Percentiles rank a stretch among this genome's conserved stretches.
These are phyloP conservation scores for Eupeodes corollae DNA, from an alignment of 1,140 invertebrate species.

Conservation along the genomic window DNA sequence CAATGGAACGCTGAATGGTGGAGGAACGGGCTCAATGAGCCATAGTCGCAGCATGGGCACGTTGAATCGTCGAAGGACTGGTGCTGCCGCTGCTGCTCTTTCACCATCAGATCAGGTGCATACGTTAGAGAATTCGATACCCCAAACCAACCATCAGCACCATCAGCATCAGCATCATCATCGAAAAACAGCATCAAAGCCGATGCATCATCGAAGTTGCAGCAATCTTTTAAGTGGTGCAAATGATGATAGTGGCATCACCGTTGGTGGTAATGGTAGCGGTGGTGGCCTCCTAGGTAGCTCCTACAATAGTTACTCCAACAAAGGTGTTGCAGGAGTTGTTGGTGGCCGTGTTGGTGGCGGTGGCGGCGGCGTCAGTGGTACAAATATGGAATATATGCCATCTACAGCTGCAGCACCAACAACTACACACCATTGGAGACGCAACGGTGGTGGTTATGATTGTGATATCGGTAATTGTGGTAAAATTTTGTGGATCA, in stretches of 20 bases:
- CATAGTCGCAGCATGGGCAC: too few relatives aligned
- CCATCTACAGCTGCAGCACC: conserved; percentile 3
- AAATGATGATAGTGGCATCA: too few relatives aligned
- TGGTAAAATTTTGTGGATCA: conserved; percentile 31
- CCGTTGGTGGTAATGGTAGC: too few relatives aligned
- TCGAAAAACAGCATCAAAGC: background rate
- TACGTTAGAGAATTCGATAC: background rate
- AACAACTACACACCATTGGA: background rate
- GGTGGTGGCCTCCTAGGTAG: too few relatives aligned
- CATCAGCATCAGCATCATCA: conserved; percentile 15
- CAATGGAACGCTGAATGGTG: too few relatives aligned
- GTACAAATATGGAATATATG: conserved; percentile 4
- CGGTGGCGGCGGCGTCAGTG: conserved; percentile 14
- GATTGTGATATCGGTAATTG: conserved; percentile 30
- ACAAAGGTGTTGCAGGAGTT: background rate
- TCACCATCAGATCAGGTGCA: background rate
- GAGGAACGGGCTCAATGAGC: too few relatives aligned
- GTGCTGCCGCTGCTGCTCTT: too few relatives aligned
- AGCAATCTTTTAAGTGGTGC: too few relatives aligned
- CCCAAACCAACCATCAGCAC: background rate
- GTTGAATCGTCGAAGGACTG: too few relatives aligned
- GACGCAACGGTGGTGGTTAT: conserved; percentile 5
- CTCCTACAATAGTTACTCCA: too few relatives aligned
- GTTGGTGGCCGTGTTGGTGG: conserved; percentile 4
- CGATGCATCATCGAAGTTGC: too few relatives aligned